Evolutionary conservation across 2,113 vertebrate genomes (phyloP).

Genomic region (Leucopsar rothschildi): DNA sequence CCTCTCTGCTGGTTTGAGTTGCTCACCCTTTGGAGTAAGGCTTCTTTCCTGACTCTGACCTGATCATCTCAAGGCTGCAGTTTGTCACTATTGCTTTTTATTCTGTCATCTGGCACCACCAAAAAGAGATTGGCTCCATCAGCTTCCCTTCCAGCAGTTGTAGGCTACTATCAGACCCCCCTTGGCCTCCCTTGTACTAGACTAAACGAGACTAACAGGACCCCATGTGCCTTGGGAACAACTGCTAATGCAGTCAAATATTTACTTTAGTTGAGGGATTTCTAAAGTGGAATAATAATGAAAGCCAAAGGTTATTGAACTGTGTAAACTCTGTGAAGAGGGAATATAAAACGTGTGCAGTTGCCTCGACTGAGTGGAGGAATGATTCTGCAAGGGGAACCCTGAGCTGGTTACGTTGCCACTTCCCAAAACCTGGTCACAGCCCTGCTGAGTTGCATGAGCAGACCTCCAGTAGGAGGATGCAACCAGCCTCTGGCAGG

Average conservation of each 20-base stretch:
- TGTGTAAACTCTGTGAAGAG: not conserved
- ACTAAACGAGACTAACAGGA: slow-evolving; percentile 16
- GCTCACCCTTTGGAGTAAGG: not conserved
- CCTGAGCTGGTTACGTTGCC: not conserved
- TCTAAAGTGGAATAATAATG: slow-evolving; percentile 37
- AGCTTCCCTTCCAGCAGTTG: not conserved
- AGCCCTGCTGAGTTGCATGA: not conserved
- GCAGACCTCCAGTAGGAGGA: not conserved
- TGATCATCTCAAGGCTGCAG: not conserved
- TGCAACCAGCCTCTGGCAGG: not conserved
- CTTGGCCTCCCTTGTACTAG: not conserved
- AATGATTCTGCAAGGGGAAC: not conserved
- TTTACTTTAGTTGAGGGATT: slow-evolving; percentile 49
- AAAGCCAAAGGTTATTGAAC: slow-evolving; percentile 19
- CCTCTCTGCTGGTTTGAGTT: not conserved
- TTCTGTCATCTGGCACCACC: not conserved
- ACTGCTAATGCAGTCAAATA: slow-evolving; percentile 52
- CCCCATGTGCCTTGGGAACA: not conserved
- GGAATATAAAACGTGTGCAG: not conserved
- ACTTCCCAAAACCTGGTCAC: not conserved
- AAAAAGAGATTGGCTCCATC: not conserved
- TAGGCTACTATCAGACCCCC: not conserved
- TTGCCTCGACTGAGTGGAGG: accelerated
- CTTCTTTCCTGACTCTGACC: not conserved
- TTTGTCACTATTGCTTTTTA: not conserved